Conservation (phyloP, 2,888 invertebrate genomes). For the Syrista parreyssii region DNA sequence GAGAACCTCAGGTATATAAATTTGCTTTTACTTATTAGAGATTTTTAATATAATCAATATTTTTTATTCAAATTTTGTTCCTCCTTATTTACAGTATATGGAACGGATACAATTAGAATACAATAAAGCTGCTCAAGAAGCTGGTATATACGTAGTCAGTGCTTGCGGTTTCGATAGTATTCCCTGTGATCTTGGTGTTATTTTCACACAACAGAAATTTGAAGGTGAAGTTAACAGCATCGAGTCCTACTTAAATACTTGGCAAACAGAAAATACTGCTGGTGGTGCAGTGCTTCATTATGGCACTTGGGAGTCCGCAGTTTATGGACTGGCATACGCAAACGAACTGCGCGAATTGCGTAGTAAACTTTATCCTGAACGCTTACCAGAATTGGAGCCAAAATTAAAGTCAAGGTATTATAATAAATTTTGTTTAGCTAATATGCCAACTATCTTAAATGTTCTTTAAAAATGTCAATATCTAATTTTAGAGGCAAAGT, state of each 20-base stretch:
- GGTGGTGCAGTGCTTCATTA: constrained; percentile 75
- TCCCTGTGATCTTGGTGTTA: constrained; percentile 87
- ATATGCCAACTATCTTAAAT: background rate
- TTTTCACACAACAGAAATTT: constrained; percentile 83
- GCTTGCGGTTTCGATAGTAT: constrained; percentile 96
- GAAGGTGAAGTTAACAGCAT: constrained; percentile 81
- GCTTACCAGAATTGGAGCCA: constrained; percentile 74
- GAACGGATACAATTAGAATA: constrained; percentile 88
- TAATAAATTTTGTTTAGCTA: background rate
- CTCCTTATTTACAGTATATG: constrained; percentile 73
- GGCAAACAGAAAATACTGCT: constrained; percentile 37
- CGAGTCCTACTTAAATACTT: constrained; percentile 74
- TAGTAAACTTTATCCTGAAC: constrained; percentile 74
- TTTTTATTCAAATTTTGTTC: constrained; percentile 3
- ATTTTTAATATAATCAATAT: constrained; percentile 8
- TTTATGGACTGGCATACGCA: constrained; percentile 78
- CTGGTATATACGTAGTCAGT: constrained; percentile 87
- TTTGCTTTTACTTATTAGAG: constrained; percentile 12
- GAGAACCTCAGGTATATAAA: constrained; percentile 81
- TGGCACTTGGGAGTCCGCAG: constrained; percentile 91
- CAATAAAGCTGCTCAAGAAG: constrained; percentile 77
- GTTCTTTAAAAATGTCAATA: background rate
- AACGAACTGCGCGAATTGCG: constrained; percentile 76
- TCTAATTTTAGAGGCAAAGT: constrained; percentile 64
- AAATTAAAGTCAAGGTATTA: constrained; percentile 70